Percentiles rank a stretch among this genome's conserved stretches.
These are phyloP conservation scores for Enteromius fasciolatus DNA, from an alignment of 2,797 vertebrate species.

Conservation along the genomic window DNA sequence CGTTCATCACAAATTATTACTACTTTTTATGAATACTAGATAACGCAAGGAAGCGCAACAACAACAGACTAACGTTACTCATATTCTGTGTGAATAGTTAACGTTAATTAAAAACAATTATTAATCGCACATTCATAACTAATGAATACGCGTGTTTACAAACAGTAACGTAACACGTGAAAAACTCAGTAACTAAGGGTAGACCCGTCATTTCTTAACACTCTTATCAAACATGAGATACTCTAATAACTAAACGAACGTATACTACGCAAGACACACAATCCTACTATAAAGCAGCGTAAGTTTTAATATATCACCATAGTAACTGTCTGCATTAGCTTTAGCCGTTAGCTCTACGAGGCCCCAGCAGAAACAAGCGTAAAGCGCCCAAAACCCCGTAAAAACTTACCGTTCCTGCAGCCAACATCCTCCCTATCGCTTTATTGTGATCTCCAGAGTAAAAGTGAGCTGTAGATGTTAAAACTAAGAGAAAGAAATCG, in stretches of 20 bases:
- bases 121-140: not conserved
- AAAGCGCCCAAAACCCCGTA: not conserved
- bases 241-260: not conserved
- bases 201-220: not conserved
- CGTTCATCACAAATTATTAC: not conserved
- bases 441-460: constrained; percentile 30
- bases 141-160: not conserved
- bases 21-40: not conserved
- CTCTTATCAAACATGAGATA: not conserved
- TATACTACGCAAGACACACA: no score
- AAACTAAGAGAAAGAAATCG: constrained; percentile 20
- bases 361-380: not conserved
- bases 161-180: not conserved
- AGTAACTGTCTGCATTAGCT: constrained; percentile 30
- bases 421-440: constrained; percentile 73
- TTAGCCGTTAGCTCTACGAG: constrained; percentile 35
- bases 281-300: not conserved
- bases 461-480: constrained; percentile 45
- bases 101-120: no score
- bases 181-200: not conserved
- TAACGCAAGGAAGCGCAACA: not conserved
- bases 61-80: not conserved
- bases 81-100: no score
- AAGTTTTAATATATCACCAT: constrained; percentile 28
- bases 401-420: constrained; percentile 78